Conservation (phyloP, 1,140 invertebrate species). For the Pseudomyrmex concolor region DNA sequence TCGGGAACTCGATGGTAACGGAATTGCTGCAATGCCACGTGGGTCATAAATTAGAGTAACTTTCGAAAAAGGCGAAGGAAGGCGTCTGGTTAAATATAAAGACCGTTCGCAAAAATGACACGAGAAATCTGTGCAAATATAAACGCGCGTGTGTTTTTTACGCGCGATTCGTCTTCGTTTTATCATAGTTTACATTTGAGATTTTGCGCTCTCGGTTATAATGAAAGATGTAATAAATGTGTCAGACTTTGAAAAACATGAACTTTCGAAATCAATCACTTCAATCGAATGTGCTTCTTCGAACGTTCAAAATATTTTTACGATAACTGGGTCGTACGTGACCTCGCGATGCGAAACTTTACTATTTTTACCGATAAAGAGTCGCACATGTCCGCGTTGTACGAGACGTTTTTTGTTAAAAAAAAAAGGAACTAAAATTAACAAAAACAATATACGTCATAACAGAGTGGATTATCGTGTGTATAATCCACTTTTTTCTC, state of each 20-base stretch:
- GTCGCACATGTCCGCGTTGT: conserved; percentile 13
- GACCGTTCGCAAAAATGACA: conserved; percentile 4
- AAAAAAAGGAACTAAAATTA: conserved; percentile 5
- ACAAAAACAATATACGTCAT: neutral
- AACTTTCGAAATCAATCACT: conserved; percentile 28
- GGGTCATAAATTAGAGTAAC: conserved; percentile 56
- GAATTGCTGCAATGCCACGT: conserved; percentile 51
- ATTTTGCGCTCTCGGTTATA: neutral
- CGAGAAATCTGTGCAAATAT: neutral
- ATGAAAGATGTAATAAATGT: neutral
- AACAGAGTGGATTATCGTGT: neutral
- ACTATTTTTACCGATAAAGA: conserved; percentile 33
- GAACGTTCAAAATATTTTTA: conserved; percentile 50
- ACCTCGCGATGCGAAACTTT: conserved; percentile 38
- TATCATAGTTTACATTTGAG: no score
- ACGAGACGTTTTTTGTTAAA: neutral
- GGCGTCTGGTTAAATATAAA: neutral
- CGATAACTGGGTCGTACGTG: conserved; percentile 51
- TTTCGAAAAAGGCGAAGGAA: conserved; percentile 17
- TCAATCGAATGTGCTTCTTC: neutral
- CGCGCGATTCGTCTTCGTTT: no score
- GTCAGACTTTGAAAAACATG: neutral
- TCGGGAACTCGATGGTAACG: conserved; percentile 52
- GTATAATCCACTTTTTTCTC: no score
- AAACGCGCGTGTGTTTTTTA: no score